Conservation (phyloP, 1,140 invertebrate genomes). For the Drosophila pectinifera region DNA sequence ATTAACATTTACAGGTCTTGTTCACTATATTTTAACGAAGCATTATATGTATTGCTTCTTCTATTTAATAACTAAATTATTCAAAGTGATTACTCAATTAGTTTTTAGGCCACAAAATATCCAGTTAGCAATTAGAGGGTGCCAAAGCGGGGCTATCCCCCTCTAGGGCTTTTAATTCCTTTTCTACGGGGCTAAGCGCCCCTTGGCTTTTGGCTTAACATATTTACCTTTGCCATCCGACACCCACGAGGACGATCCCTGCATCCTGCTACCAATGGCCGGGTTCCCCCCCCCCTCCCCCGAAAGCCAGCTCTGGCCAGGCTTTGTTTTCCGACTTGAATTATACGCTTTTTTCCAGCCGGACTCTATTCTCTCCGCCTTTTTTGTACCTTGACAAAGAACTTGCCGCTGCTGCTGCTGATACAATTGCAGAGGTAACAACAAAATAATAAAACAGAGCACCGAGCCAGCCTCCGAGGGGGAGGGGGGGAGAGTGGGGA, state of each 20-base stretch:
- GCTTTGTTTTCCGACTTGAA: slow-evolving; percentile 36
- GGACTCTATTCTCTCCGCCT: slow-evolving; percentile 6
- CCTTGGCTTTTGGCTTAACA: slow-evolving; percentile 75
- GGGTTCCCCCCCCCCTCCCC: no score
- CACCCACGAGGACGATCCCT: slow-evolving; percentile 1
- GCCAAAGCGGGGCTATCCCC: background rate
- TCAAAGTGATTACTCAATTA: fast-evolving
- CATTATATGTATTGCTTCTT: background rate
- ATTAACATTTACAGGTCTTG: no score
- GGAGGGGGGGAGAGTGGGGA: slow-evolving; percentile 4
- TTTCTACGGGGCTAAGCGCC: slow-evolving; percentile 52
- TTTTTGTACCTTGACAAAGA: slow-evolving; percentile 27
- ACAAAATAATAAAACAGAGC: slow-evolving; percentile 55
- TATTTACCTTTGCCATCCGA: slow-evolving; percentile 64
- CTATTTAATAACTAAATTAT: background rate
- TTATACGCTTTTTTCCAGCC: slow-evolving; percentile 17
- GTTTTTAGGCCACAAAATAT: no score
- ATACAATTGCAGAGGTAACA: slow-evolving; percentile 69
- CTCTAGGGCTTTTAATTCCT: slow-evolving; percentile 3
- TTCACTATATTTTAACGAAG: background rate
- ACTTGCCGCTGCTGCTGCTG: slow-evolving; percentile 38
- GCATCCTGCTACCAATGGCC: slow-evolving; percentile 2
- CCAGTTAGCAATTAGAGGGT: slow-evolving; percentile 5
- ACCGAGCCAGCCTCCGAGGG: slow-evolving; percentile 6
- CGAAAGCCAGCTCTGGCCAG: background rate